Percentiles rank a stretch among this genome's conserved stretches.
Conservation (phyloP, 2,797 vertebrate genomes). For the Peromyscus attwateri region DNA sequence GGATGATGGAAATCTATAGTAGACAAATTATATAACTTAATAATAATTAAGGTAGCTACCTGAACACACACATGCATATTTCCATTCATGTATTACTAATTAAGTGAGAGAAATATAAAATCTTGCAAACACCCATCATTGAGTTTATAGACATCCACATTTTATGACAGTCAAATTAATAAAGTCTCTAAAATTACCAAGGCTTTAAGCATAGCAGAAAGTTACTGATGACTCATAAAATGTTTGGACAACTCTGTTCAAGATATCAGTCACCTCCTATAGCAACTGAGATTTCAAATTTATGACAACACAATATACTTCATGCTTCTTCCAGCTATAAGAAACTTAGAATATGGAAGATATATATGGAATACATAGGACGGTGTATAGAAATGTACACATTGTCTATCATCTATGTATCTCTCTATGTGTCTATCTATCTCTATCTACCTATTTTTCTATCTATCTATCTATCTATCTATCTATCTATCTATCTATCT, state of each 20-base stretch:
- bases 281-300: not conserved
- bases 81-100: not conserved
- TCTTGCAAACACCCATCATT: not conserved
- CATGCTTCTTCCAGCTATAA: not conserved
- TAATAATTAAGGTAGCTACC: not conserved
- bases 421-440: not conserved
- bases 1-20: not conserved
- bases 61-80: accelerated
- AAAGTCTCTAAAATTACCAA: not conserved
- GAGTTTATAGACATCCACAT: not conserved
- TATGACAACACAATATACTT: not conserved
- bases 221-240: constrained; percentile 10
- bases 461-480: no score
- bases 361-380: not conserved
- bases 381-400: not conserved
- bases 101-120: not conserved
- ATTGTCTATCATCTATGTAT: not conserved
- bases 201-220: not conserved
- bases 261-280: not conserved
- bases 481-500: not conserved
- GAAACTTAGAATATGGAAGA: not conserved
- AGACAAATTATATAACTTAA: not conserved
- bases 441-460: no score
- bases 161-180: not conserved
- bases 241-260: not conserved